Evolutionary conservation across 2,113 vertebrate species (phyloP).

Genomic region (Ellobius talpinus): DNA sequence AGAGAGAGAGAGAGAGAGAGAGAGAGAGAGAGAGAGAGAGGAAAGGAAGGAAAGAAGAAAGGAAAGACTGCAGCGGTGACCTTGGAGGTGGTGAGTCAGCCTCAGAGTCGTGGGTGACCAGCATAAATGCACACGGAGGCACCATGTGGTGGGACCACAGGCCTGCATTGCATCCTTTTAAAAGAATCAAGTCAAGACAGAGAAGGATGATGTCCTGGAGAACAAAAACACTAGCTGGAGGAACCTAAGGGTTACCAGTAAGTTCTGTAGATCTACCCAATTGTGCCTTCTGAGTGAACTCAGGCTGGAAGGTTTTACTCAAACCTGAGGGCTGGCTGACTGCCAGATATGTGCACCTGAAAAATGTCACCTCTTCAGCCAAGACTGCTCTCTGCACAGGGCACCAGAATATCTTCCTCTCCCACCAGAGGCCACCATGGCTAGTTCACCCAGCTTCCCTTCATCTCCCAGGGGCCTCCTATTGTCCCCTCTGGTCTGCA

Average conservation of each 20-base stretch:
- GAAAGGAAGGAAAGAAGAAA: too few relatives aligned
- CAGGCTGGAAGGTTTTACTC: neutral
- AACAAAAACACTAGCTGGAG: neutral
- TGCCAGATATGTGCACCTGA: neutral
- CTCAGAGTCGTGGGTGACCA: neutral
- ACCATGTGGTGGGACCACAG: accelerated
- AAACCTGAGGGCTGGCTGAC: neutral
- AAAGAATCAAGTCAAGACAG: neutral
- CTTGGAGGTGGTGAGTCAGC: neutral
- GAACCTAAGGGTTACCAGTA: neutral
- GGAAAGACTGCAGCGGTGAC: neutral
- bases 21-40: too few relatives aligned
- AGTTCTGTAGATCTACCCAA: too few relatives aligned
- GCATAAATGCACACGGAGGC: neutral
- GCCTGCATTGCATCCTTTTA: neutral
- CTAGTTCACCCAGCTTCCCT: neutral
- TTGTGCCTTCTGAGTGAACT: neutral
- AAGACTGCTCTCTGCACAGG: neutral
- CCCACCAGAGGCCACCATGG: neutral
- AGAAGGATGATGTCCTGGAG: neutral
- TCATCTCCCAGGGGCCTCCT: neutral
- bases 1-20: too few relatives aligned
- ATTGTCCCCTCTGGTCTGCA: neutral
- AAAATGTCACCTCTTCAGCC: neutral
- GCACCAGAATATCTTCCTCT: neutral